Conservation (phyloP, 2,113 vertebrate genomes). For the Cyanoramphus novaezelandiae region DNA sequence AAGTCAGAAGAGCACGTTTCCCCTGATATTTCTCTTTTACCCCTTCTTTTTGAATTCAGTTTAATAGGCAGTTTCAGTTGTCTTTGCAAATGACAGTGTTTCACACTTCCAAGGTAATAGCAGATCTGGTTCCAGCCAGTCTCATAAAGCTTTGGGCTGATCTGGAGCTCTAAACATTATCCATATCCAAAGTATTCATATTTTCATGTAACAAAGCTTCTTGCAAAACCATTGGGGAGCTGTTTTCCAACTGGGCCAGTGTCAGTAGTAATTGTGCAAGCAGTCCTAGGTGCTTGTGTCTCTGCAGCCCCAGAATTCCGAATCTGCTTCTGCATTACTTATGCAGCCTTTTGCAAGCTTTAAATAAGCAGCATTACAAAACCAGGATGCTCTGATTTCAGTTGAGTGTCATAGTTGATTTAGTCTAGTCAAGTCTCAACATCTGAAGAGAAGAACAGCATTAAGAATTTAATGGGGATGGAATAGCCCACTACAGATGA, state of each 20-base stretch:
- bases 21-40: background rate
- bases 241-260: background rate
- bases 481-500: background rate
- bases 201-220: background rate
- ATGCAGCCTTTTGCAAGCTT: background rate
- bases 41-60: background rate
- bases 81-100: background rate
- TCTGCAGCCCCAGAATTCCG: background rate
- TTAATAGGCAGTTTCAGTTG: background rate
- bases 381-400: background rate
- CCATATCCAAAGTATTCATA: background rate
- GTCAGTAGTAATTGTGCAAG: background rate
- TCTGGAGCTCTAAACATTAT: background rate
- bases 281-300: background rate
- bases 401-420: fast-evolving
- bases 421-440: background rate
- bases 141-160: background rate
- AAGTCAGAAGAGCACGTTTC: background rate
- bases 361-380: background rate
- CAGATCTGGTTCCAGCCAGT: background rate
- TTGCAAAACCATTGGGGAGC: background rate
- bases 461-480: background rate
- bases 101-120: background rate
- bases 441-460: background rate
- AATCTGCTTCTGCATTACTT: background rate